Percentiles rank a stretch among this genome's conserved stretches.
These are phyloP conservation scores for Trachurus trachurus DNA, from an alignment of 2,797 vertebrate genomes.

Conservation along the genomic window DNA sequence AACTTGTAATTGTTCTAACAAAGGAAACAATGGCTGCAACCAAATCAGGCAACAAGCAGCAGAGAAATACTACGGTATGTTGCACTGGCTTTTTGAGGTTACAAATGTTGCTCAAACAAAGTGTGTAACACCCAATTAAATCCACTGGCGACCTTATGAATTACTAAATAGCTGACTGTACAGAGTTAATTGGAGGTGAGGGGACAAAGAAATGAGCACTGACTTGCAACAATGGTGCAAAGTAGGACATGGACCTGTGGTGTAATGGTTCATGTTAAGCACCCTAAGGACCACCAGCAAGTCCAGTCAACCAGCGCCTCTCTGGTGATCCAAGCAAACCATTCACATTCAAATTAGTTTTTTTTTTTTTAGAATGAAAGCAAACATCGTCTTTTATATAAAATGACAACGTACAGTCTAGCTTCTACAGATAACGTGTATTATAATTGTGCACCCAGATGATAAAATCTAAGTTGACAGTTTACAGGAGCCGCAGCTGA, in stretches of 20 bases:
- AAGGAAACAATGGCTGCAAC: not conserved
- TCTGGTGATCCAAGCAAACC: not conserved
- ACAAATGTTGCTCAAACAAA: not conserved
- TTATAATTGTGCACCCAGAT: not conserved
- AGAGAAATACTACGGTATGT: not conserved
- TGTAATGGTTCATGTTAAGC: not conserved
- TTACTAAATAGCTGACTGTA: not conserved
- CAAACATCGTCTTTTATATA: not conserved
- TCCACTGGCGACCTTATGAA: not conserved
- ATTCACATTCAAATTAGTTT: not conserved
- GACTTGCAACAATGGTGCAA: not conserved
- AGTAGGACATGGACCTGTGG: not conserved
- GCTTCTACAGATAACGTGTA: not conserved
- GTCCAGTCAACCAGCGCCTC: too few species aligned
- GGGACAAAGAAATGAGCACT: not conserved
- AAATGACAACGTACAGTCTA: not conserved
- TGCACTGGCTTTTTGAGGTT: not conserved
- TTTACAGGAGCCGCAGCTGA: not conserved
- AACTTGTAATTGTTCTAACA: not conserved
- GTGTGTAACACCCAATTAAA: not conserved
- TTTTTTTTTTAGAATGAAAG: not conserved
- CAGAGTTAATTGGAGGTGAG: not conserved
- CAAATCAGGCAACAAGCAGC: not conserved
- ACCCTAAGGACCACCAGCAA: not conserved
- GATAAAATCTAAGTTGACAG: not conserved